Base-by-base conservation (phyloP, 1,140 invertebrate genomes). In the Zaprionus ghesquierei region DNA sequence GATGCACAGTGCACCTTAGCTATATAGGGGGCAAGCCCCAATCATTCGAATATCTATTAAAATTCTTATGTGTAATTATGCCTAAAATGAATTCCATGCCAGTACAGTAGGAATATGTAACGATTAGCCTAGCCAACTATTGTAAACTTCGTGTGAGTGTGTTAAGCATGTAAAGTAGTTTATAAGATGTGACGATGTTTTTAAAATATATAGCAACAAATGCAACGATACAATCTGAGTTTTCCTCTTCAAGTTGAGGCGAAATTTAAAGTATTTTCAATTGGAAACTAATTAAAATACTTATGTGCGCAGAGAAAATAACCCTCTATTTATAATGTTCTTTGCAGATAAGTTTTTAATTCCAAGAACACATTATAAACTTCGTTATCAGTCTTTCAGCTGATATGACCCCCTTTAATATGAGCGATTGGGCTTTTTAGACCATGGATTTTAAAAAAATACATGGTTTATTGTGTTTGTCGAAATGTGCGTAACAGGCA, bases 21-120 rank as follows among this genome's bases (percentile, higher is more conserved):
- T 60, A 23, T 50, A 31, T 25, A 33, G 10, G 13, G 9, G 27
- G 9, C 9, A 51, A 33, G 50, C 18, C 18, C 20, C 41, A 10
- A 46, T 22, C 15, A n/a, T 41, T 41, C 35, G 35, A n/a, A 41
- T 41, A 41, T 6, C 35, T 5, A 15, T 18, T 41, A 15, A 41
- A 41, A 22, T 29, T 54, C 68, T 56, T 76, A 54, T 69, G 27
- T 56, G 20, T 77, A 77, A 64, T 64, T 69, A 53, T 53, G 54
- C 58, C 22, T 55, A 63, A 72, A 79, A 79, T 65, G 84, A 82
- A 79, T 79, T 86, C 82, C 53, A 86, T 87, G 82, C 82, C 82
- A 86, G 35, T 41, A 41, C n/a, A 41, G 35, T 41, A 41, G 13
- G 72, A 79, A 55, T 81, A 70, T 76, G 10, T 68, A 76, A 76